These are phyloP conservation scores for Cephus cinctus DNA, from an alignment of 1,140 invertebrate genomes.

Conservation along the genomic window DNA sequence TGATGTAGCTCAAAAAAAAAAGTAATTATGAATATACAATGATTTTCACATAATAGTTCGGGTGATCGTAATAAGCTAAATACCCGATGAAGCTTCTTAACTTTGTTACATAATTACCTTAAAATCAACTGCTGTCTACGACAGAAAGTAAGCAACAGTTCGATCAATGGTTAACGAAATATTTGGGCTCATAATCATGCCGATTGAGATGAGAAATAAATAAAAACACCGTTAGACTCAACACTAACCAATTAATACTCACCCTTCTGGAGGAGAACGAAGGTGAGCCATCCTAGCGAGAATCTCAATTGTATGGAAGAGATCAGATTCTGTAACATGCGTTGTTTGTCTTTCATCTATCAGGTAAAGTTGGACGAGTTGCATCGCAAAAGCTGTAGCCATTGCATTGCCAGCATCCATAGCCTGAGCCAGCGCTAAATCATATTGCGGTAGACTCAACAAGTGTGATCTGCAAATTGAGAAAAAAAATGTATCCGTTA, in stretches of 20 bases:
- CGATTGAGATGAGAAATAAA: too few relatives aligned
- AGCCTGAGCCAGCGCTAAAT: slow-evolving; percentile 78
- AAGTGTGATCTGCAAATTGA: slow-evolving; percentile 59
- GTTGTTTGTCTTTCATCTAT: slow-evolving; percentile 81
- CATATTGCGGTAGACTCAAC: slow-evolving; percentile 74
- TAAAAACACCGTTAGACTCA: too few relatives aligned
- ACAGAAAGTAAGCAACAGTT: slow-evolving; percentile 5
- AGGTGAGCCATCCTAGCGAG: slow-evolving; percentile 74
- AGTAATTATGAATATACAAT: too few relatives aligned
- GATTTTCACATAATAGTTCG: too few relatives aligned
- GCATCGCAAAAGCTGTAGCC: slow-evolving; percentile 87
- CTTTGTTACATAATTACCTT: slow-evolving; percentile 1
- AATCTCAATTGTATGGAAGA: slow-evolving; percentile 82
- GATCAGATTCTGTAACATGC: slow-evolving; percentile 78
- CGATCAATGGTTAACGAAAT: too few relatives aligned
- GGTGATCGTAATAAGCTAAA: too few relatives aligned
- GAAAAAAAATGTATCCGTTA: slow-evolving; percentile 8
- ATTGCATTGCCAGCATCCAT: slow-evolving; percentile 88
- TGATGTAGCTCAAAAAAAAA: too few relatives aligned
- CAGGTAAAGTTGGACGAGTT: slow-evolving; percentile 84
- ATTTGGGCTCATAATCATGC: too few relatives aligned
- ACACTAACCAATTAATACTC: too few relatives aligned
- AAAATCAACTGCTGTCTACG: slow-evolving; percentile 5
- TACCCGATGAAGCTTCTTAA: neutral
- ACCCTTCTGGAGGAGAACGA: slow-evolving; percentile 79